These are phyloP conservation scores for Tribolium madens DNA, from an alignment of 1,140 invertebrate genomes.

Conservation along the genomic window DNA sequence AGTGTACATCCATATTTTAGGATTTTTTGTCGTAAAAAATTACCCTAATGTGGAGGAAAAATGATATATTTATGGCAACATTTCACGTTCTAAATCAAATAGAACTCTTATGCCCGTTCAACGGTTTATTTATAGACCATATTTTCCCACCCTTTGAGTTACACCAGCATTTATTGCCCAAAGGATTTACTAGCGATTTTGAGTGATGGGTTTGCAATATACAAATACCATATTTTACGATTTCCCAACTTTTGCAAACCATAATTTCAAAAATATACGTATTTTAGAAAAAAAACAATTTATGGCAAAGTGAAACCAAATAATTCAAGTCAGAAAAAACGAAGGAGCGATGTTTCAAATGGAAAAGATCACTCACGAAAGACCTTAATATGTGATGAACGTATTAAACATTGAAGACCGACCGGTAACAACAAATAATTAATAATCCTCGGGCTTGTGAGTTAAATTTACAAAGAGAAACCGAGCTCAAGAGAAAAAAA, in stretches of 20 bases:
- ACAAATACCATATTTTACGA: slow-evolving; percentile 11
- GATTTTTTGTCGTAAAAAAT: slow-evolving; percentile 15
- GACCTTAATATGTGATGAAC: background rate
- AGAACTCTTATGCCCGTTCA: slow-evolving; percentile 37
- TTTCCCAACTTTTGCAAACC: background rate
- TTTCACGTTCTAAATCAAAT: slow-evolving; percentile 39
- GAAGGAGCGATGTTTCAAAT: background rate
- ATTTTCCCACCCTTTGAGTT: slow-evolving; percentile 43
- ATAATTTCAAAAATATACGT: too few relatives aligned
- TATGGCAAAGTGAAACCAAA: background rate
- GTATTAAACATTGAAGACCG: background rate
- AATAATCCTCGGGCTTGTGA: background rate
- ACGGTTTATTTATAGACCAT: slow-evolving; percentile 43
- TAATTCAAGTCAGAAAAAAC: background rate
- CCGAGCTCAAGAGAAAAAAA: too few relatives aligned
- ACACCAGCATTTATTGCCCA: slow-evolving; percentile 11
- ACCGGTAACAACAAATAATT: background rate
- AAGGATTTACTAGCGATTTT: slow-evolving; percentile 33
- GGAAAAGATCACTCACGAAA: background rate
- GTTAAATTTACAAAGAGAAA: background rate
- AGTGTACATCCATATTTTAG: slow-evolving; percentile 11
- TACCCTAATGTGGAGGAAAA: slow-evolving; percentile 21
- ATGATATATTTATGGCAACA: slow-evolving; percentile 40
- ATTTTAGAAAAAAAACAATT: background rate
- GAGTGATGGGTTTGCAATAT: slow-evolving; percentile 14